Base-by-base conservation (phyloP, 2,797 vertebrate species). In the Psittacula echo region DNA sequence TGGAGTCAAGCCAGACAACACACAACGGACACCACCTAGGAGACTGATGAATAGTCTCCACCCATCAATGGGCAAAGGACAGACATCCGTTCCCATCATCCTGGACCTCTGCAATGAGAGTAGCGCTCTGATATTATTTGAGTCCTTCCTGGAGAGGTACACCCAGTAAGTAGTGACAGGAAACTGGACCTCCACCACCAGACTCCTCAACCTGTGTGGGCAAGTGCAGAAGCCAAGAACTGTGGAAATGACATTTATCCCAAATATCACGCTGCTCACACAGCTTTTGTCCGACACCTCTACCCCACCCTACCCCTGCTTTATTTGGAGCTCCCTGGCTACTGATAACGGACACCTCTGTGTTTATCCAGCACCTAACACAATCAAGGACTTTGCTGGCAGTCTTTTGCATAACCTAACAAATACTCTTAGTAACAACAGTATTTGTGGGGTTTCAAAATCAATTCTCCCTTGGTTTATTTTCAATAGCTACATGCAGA, bases 241-340 rank as follows among this genome's bases (percentile, higher is more conserved):
- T 51, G 34, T 94, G 96, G 93, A 95, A 96, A 94, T 91, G 10
- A 90, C 70, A 76, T 94, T 94, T 91, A 93, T 94, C 70, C 73
- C 77, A 96, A 96, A 96, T 94, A 96, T 39, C 95, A 95, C 13
- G 7, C 39, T 79, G 93, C 94, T 95, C 91, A 82, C 91, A 94
- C 76, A 94, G 87, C 86, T 91, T 91, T 79, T 88, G 83, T 68
- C 85, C 44, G 58, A 91, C 53, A 91, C 62, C 62, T 72, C 74
- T 64, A 82, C 85, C n/a, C 58, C 27, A 1, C 93, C 94, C 83
- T 32, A 51, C 6, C 48, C 23, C 45, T 83, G 85, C 89, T 94
- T 87, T 94, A 77, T 91, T 93, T 95, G 91, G 65, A 85, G 68
- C 29, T 93, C 73, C 91, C 85, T 86, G 67, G 68, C 79, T 96